Evolutionary conservation across 2,888 invertebrate genomes (phyloP), one percentile per base, ranked within the genome.

Genomic region (Prosapia bicincta): DNA sequence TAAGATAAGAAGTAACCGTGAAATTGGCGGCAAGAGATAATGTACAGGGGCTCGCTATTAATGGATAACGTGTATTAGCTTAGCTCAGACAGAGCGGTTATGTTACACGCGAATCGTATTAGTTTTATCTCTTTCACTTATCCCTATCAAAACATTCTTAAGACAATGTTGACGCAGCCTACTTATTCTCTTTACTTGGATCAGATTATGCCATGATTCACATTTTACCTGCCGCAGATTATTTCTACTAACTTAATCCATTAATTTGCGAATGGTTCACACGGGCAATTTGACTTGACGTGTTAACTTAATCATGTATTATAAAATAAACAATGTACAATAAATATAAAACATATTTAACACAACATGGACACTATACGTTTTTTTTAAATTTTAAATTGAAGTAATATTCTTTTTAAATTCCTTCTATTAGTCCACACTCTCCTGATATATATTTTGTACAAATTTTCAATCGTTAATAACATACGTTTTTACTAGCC

Each of bases 91-190:
- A 54, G 6, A 20, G 20, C 2, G 54, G 54, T 54, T 54, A 54
- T 54, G 20, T n/a, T 54, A 54, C 54, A 54, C 54, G 54, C 54
- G 54, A 54, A 54, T 20, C 20, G 54, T 54, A 54, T 54, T 54
- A 54, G 54, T 54, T 54, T 72, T 72, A 72, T 72, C 72, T 72
- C 13, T 3, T 23, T 20, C 54, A 54, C 72, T 72, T 72, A 72
- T 72, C 72, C 72, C 20, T 30, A 32, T 32, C 67, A 66, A 66
- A 72, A 72, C 72, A 72, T 13, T 30, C 32, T 67, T 72, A 72
- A 72, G 72, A 72, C 72, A 72, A 72, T 72, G 72, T 72, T 72
- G 72, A 72, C 66, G 13, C 66, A n/a, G n/a, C 66, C 67, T 67
- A 67, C 26, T 66, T 66, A 25, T 25, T 66, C 66, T 25, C 7